Conservation (phyloP, 2,797 vertebrate genomes). For the Etheostoma nigrum region DNA sequence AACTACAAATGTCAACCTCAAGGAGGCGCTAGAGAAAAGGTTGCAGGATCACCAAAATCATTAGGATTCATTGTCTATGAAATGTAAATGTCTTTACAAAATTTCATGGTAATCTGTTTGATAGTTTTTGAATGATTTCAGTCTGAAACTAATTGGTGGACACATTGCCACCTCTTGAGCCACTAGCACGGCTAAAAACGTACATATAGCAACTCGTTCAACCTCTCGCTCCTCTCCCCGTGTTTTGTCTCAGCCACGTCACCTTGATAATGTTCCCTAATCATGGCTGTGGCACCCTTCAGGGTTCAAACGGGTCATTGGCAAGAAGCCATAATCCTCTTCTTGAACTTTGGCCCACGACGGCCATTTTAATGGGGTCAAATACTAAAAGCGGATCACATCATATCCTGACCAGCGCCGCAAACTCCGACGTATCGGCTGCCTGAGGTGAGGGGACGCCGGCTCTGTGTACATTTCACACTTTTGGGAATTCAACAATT, state of each 20-base stretch:
- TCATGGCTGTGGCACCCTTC: slow-evolving; percentile 49
- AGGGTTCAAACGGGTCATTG: slow-evolving; percentile 66
- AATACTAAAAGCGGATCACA: slow-evolving; percentile 67
- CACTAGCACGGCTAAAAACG: not conserved
- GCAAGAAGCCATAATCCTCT: slow-evolving; percentile 72
- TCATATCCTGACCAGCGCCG: slow-evolving; percentile 47
- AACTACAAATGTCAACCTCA: not conserved
- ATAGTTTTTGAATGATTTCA: not conserved
- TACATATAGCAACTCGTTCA: not conserved
- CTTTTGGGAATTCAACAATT: slow-evolving; percentile 24
- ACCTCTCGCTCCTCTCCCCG: not conserved
- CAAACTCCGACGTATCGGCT: slow-evolving; percentile 27
- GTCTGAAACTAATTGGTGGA: not conserved
- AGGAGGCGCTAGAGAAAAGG: not conserved
- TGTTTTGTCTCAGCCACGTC: slow-evolving; percentile 23
- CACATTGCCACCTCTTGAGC: not conserved
- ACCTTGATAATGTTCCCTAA: slow-evolving; percentile 60
- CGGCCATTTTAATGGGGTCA: slow-evolving; percentile 72
- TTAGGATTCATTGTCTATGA: not conserved
- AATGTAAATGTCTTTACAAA: not conserved
- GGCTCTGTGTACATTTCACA: slow-evolving; percentile 27
- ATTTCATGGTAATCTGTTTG: not conserved
- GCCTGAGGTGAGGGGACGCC: slow-evolving; percentile 24
- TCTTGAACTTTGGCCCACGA: slow-evolving; percentile 66
- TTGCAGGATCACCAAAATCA: not conserved